Conservation (phyloP, 2,797 vertebrate species). For the Allobates femoralis region DNA sequence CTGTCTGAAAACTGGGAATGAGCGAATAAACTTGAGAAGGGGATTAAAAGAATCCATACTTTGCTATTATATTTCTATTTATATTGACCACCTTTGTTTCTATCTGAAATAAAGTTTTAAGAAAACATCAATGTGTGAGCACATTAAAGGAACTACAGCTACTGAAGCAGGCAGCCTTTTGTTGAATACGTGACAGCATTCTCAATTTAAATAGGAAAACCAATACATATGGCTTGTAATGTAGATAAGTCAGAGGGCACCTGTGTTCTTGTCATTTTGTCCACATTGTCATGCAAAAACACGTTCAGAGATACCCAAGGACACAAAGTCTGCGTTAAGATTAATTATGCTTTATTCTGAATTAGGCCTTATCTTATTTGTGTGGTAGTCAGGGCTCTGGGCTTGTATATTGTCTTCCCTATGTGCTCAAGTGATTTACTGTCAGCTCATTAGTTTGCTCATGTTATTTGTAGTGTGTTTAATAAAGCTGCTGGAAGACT, state of each 20-base stretch:
- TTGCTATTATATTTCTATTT: background rate
- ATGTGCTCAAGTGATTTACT: conserved; percentile 28
- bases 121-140: background rate
- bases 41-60: background rate
- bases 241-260: background rate
- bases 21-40: no score
- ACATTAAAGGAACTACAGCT: background rate
- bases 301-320: conserved; percentile 20
- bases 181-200: background rate
- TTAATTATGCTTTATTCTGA: conserved; percentile 34
- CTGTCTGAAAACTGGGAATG: no score
- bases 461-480: conserved; percentile 11
- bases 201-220: background rate
- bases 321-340: conserved; percentile 19
- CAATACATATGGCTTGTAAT: conserved; percentile 11
- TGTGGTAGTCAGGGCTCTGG: conserved; percentile 5
- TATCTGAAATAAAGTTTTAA: background rate
- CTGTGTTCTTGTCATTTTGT: background rate
- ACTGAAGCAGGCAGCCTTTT: no score
- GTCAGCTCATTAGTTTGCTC: conserved; percentile 13
- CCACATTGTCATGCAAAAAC: conserved; percentile 8
- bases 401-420: conserved; percentile 2
- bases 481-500: conserved; percentile 19
- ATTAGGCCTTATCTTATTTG: conserved; percentile 8
- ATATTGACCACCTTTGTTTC: background rate